phyloP scores from a whole-genome alignment of 2,797 vertebrate species.

The Cossypha caffra region DNA sequence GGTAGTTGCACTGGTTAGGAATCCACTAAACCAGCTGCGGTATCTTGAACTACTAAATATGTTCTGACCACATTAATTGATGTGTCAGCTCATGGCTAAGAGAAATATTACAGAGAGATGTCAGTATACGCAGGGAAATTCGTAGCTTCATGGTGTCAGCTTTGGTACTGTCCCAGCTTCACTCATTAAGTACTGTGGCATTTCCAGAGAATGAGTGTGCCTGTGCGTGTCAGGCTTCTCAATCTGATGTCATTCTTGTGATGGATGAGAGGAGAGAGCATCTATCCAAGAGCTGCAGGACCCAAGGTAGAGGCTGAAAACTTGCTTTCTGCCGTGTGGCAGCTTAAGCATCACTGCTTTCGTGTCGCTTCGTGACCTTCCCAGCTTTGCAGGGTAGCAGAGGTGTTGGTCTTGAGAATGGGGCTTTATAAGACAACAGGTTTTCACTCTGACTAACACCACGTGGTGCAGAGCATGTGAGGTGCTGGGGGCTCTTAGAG shows the following conservation, averaged over 20 bases:
- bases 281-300: slow-evolving; percentile 33
- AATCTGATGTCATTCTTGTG: slow-evolving; percentile 48
- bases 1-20: slow-evolving; percentile 19
- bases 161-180: slow-evolving; percentile 69
- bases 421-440: background rate
- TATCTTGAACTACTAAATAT: slow-evolving; percentile 53
- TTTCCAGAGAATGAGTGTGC: slow-evolving; percentile 72
- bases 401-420: background rate
- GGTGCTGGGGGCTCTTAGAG: background rate
- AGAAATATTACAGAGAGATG: slow-evolving; percentile 45
- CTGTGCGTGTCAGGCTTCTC: slow-evolving; percentile 29
- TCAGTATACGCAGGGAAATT: slow-evolving; percentile 67
- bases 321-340: background rate
- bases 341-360: background rate
- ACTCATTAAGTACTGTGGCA: slow-evolving; percentile 49
- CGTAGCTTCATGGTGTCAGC: slow-evolving; percentile 27
- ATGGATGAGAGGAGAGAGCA: slow-evolving; percentile 56
- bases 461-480: background rate
- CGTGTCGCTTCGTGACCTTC: fast-evolving
- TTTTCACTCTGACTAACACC: slow-evolving; percentile 19
- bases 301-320: slow-evolving; percentile 6
- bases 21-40: slow-evolving; percentile 54
- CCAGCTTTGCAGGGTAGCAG: background rate
- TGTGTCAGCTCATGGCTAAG: slow-evolving; percentile 44
- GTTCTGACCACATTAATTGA: slow-evolving; percentile 66